Percentiles rank a stretch among this genome's conserved stretches.
Conservation (phyloP, 2,888 invertebrate species). For the Aphodius sticticus region DNA sequence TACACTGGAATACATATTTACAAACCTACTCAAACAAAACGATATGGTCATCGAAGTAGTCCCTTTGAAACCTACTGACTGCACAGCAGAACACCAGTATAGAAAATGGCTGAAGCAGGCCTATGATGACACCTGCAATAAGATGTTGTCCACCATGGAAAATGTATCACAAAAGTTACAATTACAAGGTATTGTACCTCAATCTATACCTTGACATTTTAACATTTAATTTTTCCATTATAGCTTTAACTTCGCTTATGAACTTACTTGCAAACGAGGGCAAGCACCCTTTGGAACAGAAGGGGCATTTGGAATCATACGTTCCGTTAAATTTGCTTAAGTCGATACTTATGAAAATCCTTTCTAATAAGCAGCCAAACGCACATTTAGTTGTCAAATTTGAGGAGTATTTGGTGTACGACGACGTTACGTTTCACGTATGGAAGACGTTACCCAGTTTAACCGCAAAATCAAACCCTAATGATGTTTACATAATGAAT, state of each 20-base stretch:
- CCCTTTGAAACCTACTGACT: constrained; percentile 66
- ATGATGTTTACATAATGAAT: constrained; percentile 56
- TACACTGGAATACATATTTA: constrained; percentile 76
- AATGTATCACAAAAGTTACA: constrained; percentile 53
- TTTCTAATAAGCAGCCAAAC: constrained; percentile 71
- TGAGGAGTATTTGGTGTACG: constrained; percentile 76
- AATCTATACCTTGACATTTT: not conserved
- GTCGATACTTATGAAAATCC: constrained; percentile 69
- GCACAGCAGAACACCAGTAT: constrained; percentile 70
- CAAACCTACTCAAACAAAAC: constrained; percentile 71
- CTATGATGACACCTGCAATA: constrained; percentile 71
- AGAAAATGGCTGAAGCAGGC: constrained; percentile 74
- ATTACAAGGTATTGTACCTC: constrained; percentile 53
- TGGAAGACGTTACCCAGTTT: constrained; percentile 69
- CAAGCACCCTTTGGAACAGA: constrained; percentile 68
- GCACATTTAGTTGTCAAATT: constrained; percentile 71
- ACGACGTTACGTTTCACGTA: constrained; percentile 78
- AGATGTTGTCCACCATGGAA: constrained; percentile 67
- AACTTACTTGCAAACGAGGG: constrained; percentile 78
- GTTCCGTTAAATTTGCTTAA: constrained; percentile 75
- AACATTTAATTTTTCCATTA: constrained; percentile 37
- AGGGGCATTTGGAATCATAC: constrained; percentile 62
- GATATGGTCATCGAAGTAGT: constrained; percentile 70
- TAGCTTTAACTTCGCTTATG: constrained; percentile 75
- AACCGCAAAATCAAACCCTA: constrained; percentile 66